Conservation (phyloP, 1,140 invertebrate species). For the Drosophila lacertosa region DNA sequence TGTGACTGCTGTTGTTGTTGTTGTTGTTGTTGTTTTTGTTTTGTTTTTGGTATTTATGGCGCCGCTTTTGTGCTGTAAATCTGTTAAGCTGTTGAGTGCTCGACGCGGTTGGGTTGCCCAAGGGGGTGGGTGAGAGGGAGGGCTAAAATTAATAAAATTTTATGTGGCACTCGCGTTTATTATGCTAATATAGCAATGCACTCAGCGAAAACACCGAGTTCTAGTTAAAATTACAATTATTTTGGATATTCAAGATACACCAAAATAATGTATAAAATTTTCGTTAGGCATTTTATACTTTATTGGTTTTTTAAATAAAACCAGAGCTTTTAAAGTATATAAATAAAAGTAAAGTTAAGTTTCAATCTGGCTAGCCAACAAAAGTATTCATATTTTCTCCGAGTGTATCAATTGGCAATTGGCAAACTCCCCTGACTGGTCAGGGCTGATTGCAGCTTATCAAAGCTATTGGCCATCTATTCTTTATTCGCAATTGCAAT, state of each 20-base stretch:
- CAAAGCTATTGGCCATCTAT: constrained; percentile 57
- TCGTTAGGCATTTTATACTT: no score
- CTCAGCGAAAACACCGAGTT: no score
- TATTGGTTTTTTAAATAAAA: no score
- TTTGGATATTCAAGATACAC: no score
- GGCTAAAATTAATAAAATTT: constrained; percentile 79
- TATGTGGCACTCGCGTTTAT: constrained; percentile 65
- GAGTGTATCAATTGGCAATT: constrained; percentile 6
- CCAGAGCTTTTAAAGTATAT: no score
- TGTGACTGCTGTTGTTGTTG: constrained; percentile 19
- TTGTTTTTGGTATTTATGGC: constrained; percentile 61
- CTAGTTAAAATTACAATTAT: no score
- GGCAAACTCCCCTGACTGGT: background rate
- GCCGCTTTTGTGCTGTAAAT: constrained; percentile 62
- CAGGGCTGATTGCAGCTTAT: constrained; percentile 60
- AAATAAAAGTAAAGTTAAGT: no score
- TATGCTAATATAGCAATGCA: constrained; percentile 65
- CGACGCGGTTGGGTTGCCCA: background rate
- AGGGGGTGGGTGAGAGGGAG: background rate
- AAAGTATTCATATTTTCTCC: no score
- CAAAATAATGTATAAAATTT: no score
- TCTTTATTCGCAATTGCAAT: constrained; percentile 59
- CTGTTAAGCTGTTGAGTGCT: constrained; percentile 77
- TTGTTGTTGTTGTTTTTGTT: constrained; percentile 17
- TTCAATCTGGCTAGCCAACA: no score